Evolutionary conservation across 2,797 vertebrate genomes (phyloP).

Genomic region (Uromys caudimaculatus): DNA sequence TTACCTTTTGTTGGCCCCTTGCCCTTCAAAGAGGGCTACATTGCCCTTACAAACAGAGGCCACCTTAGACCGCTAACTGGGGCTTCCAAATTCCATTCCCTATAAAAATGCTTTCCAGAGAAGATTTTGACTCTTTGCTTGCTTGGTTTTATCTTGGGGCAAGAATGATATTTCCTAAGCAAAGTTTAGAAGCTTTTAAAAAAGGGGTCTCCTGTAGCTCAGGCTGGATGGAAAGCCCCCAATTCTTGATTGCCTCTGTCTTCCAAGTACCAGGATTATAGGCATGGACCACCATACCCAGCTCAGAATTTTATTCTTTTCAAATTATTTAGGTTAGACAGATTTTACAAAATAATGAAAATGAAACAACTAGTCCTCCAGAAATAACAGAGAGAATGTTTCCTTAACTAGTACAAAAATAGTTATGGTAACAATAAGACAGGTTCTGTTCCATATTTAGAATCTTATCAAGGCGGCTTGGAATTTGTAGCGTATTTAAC

Average conservation of each 20-base stretch:
- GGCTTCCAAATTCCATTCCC: background rate
- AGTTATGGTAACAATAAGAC: slow-evolving; percentile 18
- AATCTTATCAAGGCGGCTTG: background rate
- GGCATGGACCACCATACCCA: background rate
- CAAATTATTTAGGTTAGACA: background rate
- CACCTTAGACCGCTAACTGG: too few relatives aligned
- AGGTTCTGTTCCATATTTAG: slow-evolving; percentile 41
- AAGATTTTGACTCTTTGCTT: slow-evolving; percentile 34
- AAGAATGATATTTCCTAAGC: slow-evolving; percentile 47
- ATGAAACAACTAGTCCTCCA: background rate
- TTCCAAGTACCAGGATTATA: background rate
- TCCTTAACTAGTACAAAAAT: slow-evolving; percentile 45
- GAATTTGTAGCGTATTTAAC: slow-evolving; percentile 37
- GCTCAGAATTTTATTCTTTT: background rate
- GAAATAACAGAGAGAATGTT: slow-evolving; percentile 45
- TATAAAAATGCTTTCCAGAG: background rate
- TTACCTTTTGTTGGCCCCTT: background rate
- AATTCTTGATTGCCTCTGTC: background rate
- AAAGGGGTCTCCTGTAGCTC: background rate
- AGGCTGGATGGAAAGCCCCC: background rate
- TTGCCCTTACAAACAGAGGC: background rate
- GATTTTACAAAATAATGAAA: slow-evolving; percentile 37
- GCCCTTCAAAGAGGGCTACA: background rate
- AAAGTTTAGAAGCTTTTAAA: background rate
- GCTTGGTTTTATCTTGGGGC: slow-evolving; percentile 49